phyloP scores from a whole-genome alignment of 1,140 invertebrate species.

The Armadillidium nasatum region DNA sequence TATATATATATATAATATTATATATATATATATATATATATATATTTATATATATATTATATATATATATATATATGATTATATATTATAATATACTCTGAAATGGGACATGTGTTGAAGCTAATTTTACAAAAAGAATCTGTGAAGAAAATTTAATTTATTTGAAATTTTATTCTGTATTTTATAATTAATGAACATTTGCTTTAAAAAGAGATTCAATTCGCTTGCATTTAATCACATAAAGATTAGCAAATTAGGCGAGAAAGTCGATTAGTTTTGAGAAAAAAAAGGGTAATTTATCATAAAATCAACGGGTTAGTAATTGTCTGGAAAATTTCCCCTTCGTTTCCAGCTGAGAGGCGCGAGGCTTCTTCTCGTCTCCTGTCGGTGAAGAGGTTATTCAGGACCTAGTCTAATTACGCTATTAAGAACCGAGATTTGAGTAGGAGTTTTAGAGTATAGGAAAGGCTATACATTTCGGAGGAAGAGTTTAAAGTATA shows the following conservation, averaged over 20 bases:
- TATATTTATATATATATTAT: too few species aligned
- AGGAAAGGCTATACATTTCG: not conserved
- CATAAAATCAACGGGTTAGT: not conserved
- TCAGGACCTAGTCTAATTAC: not conserved
- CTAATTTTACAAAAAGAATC: too few species aligned
- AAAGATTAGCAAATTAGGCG: not conserved
- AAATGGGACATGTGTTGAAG: too few species aligned
- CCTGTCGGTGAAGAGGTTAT: not conserved
- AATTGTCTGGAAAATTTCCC: not conserved
- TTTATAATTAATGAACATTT: too few species aligned
- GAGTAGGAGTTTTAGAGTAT: not conserved
- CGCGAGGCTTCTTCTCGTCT: not conserved
- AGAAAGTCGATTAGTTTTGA: not conserved
- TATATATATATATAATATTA: too few species aligned
- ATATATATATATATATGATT: too few species aligned
- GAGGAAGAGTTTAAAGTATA: not conserved
- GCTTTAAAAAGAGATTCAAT: too few species aligned
- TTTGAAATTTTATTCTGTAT: too few species aligned
- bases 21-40: too few species aligned
- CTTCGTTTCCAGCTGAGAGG: not conserved
- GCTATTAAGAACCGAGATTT: not conserved
- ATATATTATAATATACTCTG: too few species aligned
- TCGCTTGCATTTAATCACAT: too few species aligned
- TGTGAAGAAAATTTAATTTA: too few species aligned
- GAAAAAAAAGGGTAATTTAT: not conserved